Evolutionary conservation across 2,113 vertebrate species (phyloP).

Genomic region (Seriola rivoliana): DNA sequence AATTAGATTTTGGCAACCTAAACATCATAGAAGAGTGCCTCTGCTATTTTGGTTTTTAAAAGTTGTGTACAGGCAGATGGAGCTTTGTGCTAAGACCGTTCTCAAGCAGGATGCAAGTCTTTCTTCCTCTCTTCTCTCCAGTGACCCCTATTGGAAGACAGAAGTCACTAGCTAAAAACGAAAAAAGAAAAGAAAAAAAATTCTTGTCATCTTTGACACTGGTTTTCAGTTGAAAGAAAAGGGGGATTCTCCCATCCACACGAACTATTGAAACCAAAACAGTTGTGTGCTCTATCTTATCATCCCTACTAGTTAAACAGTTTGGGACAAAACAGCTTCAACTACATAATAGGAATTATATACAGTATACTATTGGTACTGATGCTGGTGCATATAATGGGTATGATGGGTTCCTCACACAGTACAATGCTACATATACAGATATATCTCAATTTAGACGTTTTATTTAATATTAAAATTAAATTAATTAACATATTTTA

Average conservation of each 20-base stretch:
- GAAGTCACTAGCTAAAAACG: not conserved
- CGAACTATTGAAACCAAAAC: not conserved
- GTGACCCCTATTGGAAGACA: constrained; percentile 71
- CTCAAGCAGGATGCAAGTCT: not conserved
- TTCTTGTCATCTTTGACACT: not conserved
- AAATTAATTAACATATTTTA: no score
- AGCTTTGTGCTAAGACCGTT: constrained; percentile 21
- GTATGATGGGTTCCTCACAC: not conserved
- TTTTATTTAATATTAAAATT: not conserved
- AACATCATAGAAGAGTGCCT: not conserved
- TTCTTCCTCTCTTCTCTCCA: constrained; percentile 40
- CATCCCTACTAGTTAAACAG: not conserved
- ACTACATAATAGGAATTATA: not conserved
- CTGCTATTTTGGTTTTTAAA: constrained; percentile 8
- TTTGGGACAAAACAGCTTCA: not conserved
- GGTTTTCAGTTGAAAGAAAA: not conserved
- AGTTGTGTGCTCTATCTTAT: not conserved
- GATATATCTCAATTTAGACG: no score
- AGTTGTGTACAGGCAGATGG: constrained; percentile 21
- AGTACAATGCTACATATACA: not conserved
- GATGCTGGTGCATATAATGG: not conserved
- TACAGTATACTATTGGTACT: not conserved
- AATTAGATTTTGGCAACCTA: not conserved
- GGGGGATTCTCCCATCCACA: not conserved
- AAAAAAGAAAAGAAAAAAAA: not conserved